Percentiles rank a stretch among this genome's conserved stretches.
Evolutionary conservation across 2,797 vertebrate species (phyloP).

Genomic region (Podargus strigoides): DNA sequence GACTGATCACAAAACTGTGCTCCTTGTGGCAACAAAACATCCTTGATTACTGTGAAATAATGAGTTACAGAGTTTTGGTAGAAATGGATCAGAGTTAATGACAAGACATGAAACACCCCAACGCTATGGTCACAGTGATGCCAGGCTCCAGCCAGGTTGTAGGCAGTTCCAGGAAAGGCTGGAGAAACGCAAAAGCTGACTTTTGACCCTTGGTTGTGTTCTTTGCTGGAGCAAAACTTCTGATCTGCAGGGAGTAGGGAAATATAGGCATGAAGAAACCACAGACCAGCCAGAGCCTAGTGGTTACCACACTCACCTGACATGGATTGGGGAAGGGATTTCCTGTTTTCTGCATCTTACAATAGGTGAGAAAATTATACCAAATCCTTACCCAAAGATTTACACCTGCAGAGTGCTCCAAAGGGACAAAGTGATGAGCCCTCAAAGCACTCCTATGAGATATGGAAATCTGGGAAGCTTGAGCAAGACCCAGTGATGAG

Average conservation of each 20-base stretch:
- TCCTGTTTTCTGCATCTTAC: background rate
- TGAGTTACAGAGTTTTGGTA: background rate
- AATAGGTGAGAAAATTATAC: background rate
- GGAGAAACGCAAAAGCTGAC: background rate
- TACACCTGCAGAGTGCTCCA: background rate
- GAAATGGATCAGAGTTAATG: background rate
- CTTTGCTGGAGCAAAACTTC: background rate
- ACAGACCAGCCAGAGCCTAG: background rate
- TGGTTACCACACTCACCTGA: background rate
- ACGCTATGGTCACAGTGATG: background rate
- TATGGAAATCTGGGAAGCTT: background rate
- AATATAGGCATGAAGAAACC: background rate
- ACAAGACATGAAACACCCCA: background rate
- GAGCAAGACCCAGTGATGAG: background rate
- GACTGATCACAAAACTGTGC: background rate
- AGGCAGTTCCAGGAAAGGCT: background rate
- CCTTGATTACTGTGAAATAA: conserved; percentile 12
- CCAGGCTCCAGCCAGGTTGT: background rate
- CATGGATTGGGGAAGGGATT: accelerated
- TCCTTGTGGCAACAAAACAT: background rate
- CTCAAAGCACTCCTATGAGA: background rate
- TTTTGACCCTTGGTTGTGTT: background rate
- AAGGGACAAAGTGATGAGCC: background rate
- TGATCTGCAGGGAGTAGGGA: background rate
- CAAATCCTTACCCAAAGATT: background rate